Evolutionary conservation across 2,888 invertebrate genomes (phyloP), one percentile per base, ranked within the genome.

Genomic region (Smittia sp.): DNA sequence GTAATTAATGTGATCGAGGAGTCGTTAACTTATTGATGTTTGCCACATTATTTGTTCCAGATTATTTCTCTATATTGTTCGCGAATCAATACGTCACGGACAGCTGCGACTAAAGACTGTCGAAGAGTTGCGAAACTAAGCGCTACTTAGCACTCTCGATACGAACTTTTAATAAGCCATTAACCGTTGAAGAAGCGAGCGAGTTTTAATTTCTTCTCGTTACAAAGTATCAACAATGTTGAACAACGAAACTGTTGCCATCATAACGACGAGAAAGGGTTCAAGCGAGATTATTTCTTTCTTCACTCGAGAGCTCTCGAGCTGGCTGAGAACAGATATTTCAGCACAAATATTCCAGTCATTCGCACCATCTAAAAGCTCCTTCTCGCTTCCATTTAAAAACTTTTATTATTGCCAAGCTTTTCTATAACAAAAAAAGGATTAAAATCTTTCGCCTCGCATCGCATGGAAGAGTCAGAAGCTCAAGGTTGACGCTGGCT

Each of bases 301-400:
- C 46, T 46, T 32, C 32, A 46, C 20, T 58, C 9, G 58, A 58
- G 58, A 58, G 22, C n/a, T 7, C 22, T 58, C 22, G 58, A 58
- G 58, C 4, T 58, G 58, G 11, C 11, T n/a, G 15, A n/a, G 46
- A 46, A 46, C 15, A 46, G 46, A 58, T 58, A 58, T 58, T 58
- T 46, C 11, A 4, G 46, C 18, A 7, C 20, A 46, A 58, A 58
- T 58, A 22, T 22, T 58, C 22, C 58, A 58, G 58, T 22, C 58
- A 58, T 58, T 58, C 22, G 58, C 58, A 58, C 58, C 58, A 58
- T 58, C 63, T 27, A 63, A 63, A 63, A 63, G 63, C 63, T 63
- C 25, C 11, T 63, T 63, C 22, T 27, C 27, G 25, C 63, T 25
- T 25, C 9, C n/a, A 25, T 63, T 27, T n/a, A 13, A 63, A 66